Evolutionary conservation across 2,113 vertebrate species (phyloP), one percentile per base, ranked within the genome.

Genomic region (Brachyhypopomus gauderio): DNA sequence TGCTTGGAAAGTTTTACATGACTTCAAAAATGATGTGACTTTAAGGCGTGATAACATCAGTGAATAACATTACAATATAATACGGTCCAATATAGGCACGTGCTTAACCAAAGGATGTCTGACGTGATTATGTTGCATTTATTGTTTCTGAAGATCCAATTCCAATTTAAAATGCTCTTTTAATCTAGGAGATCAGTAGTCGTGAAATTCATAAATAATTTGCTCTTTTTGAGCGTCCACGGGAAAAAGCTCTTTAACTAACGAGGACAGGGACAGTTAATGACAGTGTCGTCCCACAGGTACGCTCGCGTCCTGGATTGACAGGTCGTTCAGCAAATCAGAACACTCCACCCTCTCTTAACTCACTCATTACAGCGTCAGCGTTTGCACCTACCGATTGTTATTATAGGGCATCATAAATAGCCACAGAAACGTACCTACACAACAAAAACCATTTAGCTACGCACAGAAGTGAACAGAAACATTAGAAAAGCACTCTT

Each of bases 341-440:
- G 84, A 83, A 62, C 22, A 25, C 72, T 84, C 87, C 88, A 88
- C 85, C 88, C 85, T 90, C 78, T 88, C 85, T 83, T 89, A 85
- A 92, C 91, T 89, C 87, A 74, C 77, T 78, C 70, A 85, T 87
- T 89, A 91, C 88, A 84, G 27, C 89, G 89, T 90, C 89, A 86
- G 86, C 62, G 67, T 73, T 77, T 74, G 81, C 90, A 90, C 87
- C 87, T 88, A 89, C 78, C 36, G 27, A 70, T 70, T 69, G 8
- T 16, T 70, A 38, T 79, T 52, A 70, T 56, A 30, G 22, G 55
- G 4, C 69, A 16, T 30, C 86, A 59, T 62, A 72, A 78, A 78
- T 41, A 71, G 82, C 52, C 11, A 1, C 20, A 67, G 85, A 87
- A 30, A 87, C 90, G 91, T 85, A 86, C 19, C 8, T 66, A 71